phyloP scores from a whole-genome alignment of 2,888 invertebrate species.

The Cacoxenus indagator region DNA sequence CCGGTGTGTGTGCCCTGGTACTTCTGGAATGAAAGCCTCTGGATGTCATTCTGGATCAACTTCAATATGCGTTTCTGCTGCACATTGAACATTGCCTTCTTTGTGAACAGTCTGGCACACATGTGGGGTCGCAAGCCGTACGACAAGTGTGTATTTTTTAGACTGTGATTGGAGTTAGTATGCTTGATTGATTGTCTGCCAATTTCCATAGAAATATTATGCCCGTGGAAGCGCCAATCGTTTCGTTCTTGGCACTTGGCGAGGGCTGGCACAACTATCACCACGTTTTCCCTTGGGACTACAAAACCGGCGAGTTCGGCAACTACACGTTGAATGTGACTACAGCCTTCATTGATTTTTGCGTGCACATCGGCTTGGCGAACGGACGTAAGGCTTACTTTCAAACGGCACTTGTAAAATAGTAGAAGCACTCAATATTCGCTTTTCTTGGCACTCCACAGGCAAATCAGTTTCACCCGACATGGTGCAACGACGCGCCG shows the following conservation, averaged over 20 bases:
- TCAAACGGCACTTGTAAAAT: too few relatives aligned
- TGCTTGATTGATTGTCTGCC: too few relatives aligned
- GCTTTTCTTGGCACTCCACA: slow-evolving; percentile 33
- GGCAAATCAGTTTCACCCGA: slow-evolving; percentile 74
- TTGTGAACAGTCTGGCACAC: slow-evolving; percentile 96
- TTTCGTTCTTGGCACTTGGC: slow-evolving; percentile 82
- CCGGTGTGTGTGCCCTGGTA: slow-evolving; percentile 86
- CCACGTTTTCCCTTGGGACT: slow-evolving; percentile 81
- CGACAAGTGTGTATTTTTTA: slow-evolving; percentile 77
- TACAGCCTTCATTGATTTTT: slow-evolving; percentile 84
- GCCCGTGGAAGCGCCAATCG: slow-evolving; percentile 80
- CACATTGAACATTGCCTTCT: slow-evolving; percentile 91
- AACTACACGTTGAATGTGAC: slow-evolving; percentile 79
- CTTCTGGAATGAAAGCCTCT: slow-evolving; percentile 85
- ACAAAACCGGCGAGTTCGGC: slow-evolving; percentile 79
- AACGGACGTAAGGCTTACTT: slow-evolving; percentile 76
- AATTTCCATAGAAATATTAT: slow-evolving; percentile 76
- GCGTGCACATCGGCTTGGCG: slow-evolving; percentile 85
- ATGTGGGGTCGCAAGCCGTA: slow-evolving; percentile 94
- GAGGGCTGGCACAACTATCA: slow-evolving; percentile 91
- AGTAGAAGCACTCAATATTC: neutral
- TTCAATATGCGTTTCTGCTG: slow-evolving; percentile 87
- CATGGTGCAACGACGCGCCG: slow-evolving; percentile 74
- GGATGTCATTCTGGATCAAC: slow-evolving; percentile 86
- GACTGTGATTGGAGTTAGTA: too few relatives aligned